A percentile compares a stretch with the other conserved stretches of the same genome.
phyloP scores from a whole-genome alignment of 2,888 invertebrate genomes.

The Ceramica pisi region DNA sequence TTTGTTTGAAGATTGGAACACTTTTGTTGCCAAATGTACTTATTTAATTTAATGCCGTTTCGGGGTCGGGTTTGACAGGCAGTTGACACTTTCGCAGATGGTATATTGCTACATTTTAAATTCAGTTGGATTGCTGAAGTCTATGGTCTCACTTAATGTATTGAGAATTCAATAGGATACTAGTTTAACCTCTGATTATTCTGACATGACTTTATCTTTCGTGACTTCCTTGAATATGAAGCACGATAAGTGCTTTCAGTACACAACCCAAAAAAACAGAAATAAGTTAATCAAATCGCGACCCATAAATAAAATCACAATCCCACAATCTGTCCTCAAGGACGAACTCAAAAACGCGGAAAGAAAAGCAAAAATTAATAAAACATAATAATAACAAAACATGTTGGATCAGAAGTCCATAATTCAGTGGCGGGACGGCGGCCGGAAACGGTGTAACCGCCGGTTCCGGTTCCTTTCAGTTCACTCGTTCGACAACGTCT shows the following conservation, averaged over 20 bases:
- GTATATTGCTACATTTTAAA: background rate
- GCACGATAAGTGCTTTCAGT: too few relatives aligned
- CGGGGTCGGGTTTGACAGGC: background rate
- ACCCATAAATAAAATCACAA: slow-evolving; percentile 46
- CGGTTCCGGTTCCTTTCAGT: slow-evolving; percentile 75
- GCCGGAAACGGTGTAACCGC: slow-evolving; percentile 79
- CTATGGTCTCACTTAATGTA: background rate
- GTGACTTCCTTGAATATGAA: background rate
- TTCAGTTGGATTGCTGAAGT: background rate
- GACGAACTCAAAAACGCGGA: slow-evolving; percentile 34
- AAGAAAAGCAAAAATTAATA: slow-evolving; percentile 60
- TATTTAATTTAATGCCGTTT: slow-evolving; percentile 9
- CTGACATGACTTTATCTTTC: background rate
- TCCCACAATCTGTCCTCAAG: slow-evolving; percentile 34
- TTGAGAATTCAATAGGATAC: background rate
- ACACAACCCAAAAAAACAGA: background rate
- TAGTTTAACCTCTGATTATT: background rate
- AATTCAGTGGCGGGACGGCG: slow-evolving; percentile 75
- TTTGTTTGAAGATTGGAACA: slow-evolving; percentile 4
- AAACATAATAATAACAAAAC: slow-evolving; percentile 74
- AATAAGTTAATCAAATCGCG: slow-evolving; percentile 11
- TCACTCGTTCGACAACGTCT: slow-evolving; percentile 56
- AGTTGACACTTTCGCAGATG: background rate
- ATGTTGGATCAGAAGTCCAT: slow-evolving; percentile 73
- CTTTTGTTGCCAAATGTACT: slow-evolving; percentile 12